phyloP scores from a whole-genome alignment of 1,140 invertebrate species.

The Trichogramma pretiosum region DNA sequence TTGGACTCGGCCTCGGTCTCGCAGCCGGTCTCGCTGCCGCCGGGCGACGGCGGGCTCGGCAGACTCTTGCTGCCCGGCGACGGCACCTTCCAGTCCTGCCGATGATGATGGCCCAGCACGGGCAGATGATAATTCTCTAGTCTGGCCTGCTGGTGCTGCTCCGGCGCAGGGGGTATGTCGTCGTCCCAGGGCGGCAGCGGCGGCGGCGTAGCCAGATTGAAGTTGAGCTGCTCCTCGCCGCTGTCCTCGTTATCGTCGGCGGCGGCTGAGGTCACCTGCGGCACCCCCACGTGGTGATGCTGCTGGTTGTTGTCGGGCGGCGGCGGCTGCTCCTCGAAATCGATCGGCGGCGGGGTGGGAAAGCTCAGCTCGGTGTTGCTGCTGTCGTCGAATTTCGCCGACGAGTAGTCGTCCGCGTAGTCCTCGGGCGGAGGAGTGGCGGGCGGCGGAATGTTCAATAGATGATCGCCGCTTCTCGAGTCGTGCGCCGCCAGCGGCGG shows the following conservation, averaged over 20 bases:
- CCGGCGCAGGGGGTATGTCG: not conserved
- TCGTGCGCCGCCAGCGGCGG: not conserved
- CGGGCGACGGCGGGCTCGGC: slow-evolving; percentile 4
- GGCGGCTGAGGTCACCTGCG: too few species aligned
- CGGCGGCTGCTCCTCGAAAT: too few species aligned
- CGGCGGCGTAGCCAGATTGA: not conserved
- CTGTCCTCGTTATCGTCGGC: not conserved
- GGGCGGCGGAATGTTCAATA: slow-evolving; percentile 10
- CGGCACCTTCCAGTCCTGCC: not conserved
- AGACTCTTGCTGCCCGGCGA: slow-evolving; percentile 15
- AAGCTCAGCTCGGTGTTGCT: not conserved
- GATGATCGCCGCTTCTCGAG: not conserved
- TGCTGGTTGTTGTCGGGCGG: too few species aligned
- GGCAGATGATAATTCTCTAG: not conserved
- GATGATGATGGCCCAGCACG: not conserved
- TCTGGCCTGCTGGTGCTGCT: not conserved
- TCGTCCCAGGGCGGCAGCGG: slow-evolving; percentile 7
- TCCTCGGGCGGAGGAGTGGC: slow-evolving; percentile 2
- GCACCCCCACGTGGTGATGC: too few species aligned
- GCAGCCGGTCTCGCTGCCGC: not conserved
- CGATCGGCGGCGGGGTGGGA: slow-evolving; percentile 14
- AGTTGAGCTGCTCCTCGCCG: not conserved
- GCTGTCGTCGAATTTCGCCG: not conserved
- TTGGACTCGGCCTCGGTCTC: slow-evolving; percentile 12
- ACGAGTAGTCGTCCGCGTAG: not conserved